These are phyloP conservation scores for Odontomyia ornata DNA, from an alignment of 2,888 invertebrate genomes.

Conservation along the genomic window DNA sequence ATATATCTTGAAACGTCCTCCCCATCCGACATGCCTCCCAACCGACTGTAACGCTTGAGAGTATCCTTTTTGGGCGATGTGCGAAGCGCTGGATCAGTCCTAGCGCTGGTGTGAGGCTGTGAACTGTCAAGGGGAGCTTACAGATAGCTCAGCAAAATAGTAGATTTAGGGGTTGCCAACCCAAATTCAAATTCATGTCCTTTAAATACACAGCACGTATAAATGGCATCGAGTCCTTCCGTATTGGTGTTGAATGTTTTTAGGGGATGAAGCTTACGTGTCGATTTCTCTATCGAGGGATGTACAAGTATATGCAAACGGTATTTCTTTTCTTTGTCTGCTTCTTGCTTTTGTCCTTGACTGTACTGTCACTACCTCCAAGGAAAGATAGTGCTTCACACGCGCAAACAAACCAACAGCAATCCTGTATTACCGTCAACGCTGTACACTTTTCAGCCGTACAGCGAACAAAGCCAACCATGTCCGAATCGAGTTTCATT, in stretches of 20 bases:
- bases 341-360: slow-evolving; percentile 24
- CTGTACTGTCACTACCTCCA: neutral
- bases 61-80: slow-evolving; percentile 15
- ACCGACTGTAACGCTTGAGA: slow-evolving; percentile 1
- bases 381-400: neutral
- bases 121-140: slow-evolving; percentile 48
- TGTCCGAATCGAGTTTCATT: neutral
- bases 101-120: neutral
- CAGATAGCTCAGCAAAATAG: slow-evolving; percentile 44
- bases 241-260: slow-evolving; percentile 15
- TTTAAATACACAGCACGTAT: neutral
- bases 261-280: neutral
- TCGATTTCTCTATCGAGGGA: neutral
- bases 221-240: neutral
- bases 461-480: neutral
- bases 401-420: neutral
- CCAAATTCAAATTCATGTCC: slow-evolving; percentile 33
- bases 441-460: neutral
- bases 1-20: slow-evolving; percentile 8
- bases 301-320: neutral
- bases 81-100: slow-evolving; percentile 39
- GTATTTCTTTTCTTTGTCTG: slow-evolving; percentile 26
- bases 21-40: neutral
- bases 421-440: neutral
- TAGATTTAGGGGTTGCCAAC: slow-evolving; percentile 47